A percentile compares a stretch with the other conserved stretches of the same genome.
These are phyloP conservation scores for Amphiura filiformis DNA, from an alignment of 35 echinoderm and acorn worm genomes.

Conservation along the genomic window DNA sequence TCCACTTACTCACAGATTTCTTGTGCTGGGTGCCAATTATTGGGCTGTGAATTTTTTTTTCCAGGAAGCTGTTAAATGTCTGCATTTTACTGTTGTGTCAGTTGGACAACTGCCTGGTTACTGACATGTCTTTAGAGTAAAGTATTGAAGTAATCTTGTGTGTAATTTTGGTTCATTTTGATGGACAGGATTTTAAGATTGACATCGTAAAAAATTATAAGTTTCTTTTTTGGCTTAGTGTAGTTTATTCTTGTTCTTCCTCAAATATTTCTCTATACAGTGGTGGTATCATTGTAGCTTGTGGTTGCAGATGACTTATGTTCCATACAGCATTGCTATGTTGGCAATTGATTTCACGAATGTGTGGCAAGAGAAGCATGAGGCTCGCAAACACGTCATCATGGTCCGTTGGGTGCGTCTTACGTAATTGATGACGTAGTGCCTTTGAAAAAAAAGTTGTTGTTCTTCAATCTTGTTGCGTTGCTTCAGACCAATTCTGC, in stretches of 20 bases:
- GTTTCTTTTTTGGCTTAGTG: too few species aligned
- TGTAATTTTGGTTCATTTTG: too few species aligned
- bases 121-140: too few species aligned
- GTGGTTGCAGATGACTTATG: neutral
- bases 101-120: too few species aligned
- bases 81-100: too few species aligned
- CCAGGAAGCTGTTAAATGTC: too few species aligned
- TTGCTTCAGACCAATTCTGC: neutral
- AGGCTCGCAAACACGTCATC: neutral
- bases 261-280: neutral
- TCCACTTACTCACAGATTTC: too few species aligned
- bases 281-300: neutral
- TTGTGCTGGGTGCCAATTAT: too few species aligned
- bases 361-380: neutral
- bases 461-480: neutral
- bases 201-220: too few species aligned
- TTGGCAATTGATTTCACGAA: conserved; percentile 3
- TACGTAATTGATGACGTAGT: neutral
- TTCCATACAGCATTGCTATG: neutral
- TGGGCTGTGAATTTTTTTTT: too few species aligned
- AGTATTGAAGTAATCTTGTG: too few species aligned
- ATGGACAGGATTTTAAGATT: too few species aligned
- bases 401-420: neutral
- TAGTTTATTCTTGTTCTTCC: neutral
- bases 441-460: neutral